Percentiles rank a stretch among this genome's conserved stretches.
Conservation (phyloP, 2,113 vertebrate species). For the Elephas maximus region DNA sequence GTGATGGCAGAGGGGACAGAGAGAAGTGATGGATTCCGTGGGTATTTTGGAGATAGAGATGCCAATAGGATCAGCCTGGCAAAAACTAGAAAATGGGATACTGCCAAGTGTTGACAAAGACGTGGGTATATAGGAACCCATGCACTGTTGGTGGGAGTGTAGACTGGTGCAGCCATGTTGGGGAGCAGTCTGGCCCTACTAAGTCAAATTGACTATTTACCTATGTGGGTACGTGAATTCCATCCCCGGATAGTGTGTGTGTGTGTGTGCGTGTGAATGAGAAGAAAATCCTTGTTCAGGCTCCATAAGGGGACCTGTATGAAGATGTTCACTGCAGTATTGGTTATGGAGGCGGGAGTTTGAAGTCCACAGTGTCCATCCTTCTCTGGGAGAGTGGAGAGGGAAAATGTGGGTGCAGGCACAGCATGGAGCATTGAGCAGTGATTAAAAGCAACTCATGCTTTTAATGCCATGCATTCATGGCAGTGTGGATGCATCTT, state of each 20-base stretch:
- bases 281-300: neutral
- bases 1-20: neutral
- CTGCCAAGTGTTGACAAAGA: neutral
- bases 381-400: neutral
- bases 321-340: neutral
- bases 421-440: neutral
- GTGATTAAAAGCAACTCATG: neutral
- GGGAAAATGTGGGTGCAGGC: neutral
- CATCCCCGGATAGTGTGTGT: neutral
- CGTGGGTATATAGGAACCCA: neutral
- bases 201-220: neutral
- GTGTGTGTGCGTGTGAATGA: neutral
- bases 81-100: neutral
- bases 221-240: neutral
- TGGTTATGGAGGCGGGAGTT: neutral
- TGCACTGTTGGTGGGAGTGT: neutral
- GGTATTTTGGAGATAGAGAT: neutral
- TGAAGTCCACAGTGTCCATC: neutral
- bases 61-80: neutral
- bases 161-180: neutral
- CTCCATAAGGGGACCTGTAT: neutral
- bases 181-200: no score
- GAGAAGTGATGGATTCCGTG: neutral
- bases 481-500: neutral
- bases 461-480: no score